phyloP scores from a whole-genome alignment of 2,888 invertebrate species.

The Cataglyphis livida region DNA sequence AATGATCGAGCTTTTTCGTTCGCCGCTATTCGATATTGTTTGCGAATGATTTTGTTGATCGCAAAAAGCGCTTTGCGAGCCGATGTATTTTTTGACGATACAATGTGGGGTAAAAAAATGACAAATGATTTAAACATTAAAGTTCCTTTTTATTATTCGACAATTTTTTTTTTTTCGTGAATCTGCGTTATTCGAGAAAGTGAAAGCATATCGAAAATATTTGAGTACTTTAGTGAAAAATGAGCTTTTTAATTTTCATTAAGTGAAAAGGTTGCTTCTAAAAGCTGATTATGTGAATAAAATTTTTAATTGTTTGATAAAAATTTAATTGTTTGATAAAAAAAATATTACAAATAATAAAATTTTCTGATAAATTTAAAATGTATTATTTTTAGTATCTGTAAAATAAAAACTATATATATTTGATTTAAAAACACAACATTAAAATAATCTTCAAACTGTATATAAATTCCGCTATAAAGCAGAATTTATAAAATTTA shows the following conservation, averaged over 20 bases:
- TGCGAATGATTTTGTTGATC: neutral
- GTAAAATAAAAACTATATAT: neutral
- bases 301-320: neutral
- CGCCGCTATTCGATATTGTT: neutral
- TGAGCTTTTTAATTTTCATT: neutral
- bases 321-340: neutral
- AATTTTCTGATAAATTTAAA: neutral
- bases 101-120: neutral
- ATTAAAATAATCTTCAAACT: neutral
- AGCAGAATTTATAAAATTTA: too few species aligned
- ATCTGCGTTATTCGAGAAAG: neutral
- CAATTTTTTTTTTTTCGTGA: neutral
- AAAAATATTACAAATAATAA: neutral
- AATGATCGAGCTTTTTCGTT: neutral
- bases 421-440: neutral
- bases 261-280: neutral
- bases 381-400: neutral
- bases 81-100: neutral
- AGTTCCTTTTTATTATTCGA: neutral
- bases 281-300: neutral
- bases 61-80: neutral
- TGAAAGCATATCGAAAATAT: neutral
- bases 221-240: neutral
- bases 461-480: neutral
- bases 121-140: neutral